Evolutionary conservation across 2,888 invertebrate species (phyloP).

Genomic region (Oscheius sp.): DNA sequence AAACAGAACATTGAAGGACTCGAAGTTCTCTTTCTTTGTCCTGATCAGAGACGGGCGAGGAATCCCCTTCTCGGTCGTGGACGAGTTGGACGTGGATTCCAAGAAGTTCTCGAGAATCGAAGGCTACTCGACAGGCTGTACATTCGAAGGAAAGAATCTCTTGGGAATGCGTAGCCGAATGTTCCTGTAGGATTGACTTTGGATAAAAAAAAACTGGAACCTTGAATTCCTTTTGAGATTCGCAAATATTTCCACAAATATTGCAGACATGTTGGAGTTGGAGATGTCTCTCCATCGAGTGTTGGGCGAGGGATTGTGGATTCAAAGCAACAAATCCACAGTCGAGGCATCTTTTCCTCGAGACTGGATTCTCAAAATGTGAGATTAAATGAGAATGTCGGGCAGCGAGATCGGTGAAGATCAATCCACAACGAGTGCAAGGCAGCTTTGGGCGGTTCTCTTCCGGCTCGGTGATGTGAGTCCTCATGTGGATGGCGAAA

Average conservation of each 20-base stretch:
- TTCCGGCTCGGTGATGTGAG: constrained; percentile 30
- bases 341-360: constrained; percentile 33
- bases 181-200: constrained; percentile 32
- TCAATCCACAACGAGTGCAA: constrained; percentile 13
- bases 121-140: constrained; percentile 33
- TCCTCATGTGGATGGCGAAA: constrained; percentile 44
- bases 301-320: constrained; percentile 5
- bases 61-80: constrained; percentile 35
- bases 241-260: constrained; percentile 31
- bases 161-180: constrained; percentile 33
- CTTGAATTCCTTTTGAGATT: constrained; percentile 41
- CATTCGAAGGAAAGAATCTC: constrained; percentile 37
- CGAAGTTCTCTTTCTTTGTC: constrained; percentile 29
- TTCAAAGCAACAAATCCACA: constrained; percentile 31
- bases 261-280: constrained; percentile 35
- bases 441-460: constrained; percentile 1
- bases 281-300: constrained; percentile 37
- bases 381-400: constrained; percentile 42
- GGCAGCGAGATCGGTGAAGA: constrained; percentile 10
- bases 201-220: constrained; percentile 9
- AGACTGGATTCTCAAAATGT: constrained; percentile 37
- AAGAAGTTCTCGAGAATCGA: constrained; percentile 24
- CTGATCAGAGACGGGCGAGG: constrained; percentile 1
- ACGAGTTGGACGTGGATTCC: constrained; percentile 42
- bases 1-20: constrained; percentile 43